phyloP scores from a whole-genome alignment of 2,888 invertebrate species.

The Pemphredon lugubris region DNA sequence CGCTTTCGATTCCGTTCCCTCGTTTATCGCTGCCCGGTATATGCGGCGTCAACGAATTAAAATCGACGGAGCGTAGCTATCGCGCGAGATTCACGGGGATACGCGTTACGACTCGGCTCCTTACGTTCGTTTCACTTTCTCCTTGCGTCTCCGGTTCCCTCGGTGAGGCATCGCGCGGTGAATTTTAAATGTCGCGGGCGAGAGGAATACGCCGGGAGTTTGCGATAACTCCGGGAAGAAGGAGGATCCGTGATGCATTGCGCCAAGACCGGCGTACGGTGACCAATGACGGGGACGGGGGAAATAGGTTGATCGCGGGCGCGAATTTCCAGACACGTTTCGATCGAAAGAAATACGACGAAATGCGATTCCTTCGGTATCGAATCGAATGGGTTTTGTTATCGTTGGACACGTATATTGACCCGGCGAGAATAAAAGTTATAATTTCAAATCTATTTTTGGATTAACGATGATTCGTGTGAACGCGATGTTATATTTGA shows the following conservation, averaged over 20 bases:
- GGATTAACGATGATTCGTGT: no score
- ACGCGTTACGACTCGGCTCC: conserved; percentile 20
- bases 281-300: background rate
- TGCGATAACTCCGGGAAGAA: conserved; percentile 5
- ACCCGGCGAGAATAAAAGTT: no score
- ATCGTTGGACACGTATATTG: no score
- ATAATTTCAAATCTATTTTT: no score
- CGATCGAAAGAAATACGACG: no score
- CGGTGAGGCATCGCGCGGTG: conserved; percentile 11
- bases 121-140: conserved; percentile 39
- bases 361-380: no score
- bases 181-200: conserved; percentile 22
- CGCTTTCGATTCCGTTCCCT: background rate
- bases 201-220: conserved; percentile 18
- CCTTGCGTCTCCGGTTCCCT: conserved; percentile 18
- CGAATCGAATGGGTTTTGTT: no score
- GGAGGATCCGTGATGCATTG: background rate
- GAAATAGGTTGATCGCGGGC: no score
- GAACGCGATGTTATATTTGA: no score
- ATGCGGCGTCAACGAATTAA: conserved; percentile 35
- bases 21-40: conserved; percentile 16
- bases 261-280: background rate
- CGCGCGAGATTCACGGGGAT: conserved; percentile 36
- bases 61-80: conserved; percentile 31
- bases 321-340: no score